Percentiles rank a stretch among this genome's conserved stretches.
phyloP scores from a whole-genome alignment of 2,888 invertebrate genomes.

The Philopedon plagiatum region DNA sequence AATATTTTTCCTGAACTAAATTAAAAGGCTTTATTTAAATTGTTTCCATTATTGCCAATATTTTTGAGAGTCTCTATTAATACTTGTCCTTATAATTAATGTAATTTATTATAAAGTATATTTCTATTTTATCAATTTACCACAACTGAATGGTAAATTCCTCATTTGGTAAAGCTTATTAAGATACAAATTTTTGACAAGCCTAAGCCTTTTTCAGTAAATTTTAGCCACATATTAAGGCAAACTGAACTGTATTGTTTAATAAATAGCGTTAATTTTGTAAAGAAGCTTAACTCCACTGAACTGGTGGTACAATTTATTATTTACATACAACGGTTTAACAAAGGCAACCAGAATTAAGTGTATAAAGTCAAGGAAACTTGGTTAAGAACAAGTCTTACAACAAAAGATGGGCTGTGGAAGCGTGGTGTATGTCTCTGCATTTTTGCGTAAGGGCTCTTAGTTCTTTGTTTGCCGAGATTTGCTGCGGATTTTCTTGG shows the following conservation, averaged over 20 bases:
- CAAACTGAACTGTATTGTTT: background rate
- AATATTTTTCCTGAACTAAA: no score
- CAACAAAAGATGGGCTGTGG: constrained; percentile 13
- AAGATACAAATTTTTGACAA: no score
- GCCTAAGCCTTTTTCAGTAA: background rate
- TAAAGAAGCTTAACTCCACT: constrained; percentile 27
- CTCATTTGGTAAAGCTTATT: no score
- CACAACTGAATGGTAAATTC: no score
- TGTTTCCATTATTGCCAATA: no score
- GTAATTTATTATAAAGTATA: no score
- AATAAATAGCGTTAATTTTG: constrained; percentile 4
- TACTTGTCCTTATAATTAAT: no score
- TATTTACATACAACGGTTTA: constrained; percentile 31
- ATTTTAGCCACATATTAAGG: background rate
- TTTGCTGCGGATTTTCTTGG: constrained; percentile 1
- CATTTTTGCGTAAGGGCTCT: constrained; percentile 5
- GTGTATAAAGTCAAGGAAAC: constrained; percentile 27
- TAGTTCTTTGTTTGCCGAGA: constrained; percentile 4
- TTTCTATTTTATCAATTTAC: no score
- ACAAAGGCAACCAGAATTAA: constrained; percentile 30
- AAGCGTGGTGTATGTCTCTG: background rate
- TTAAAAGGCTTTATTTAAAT: no score
- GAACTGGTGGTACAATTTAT: constrained; percentile 31
- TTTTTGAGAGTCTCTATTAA: no score
- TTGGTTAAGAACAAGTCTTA: constrained; percentile 3